Conservation (phyloP, 2,797 vertebrate species). For the Carapus acus region DNA sequence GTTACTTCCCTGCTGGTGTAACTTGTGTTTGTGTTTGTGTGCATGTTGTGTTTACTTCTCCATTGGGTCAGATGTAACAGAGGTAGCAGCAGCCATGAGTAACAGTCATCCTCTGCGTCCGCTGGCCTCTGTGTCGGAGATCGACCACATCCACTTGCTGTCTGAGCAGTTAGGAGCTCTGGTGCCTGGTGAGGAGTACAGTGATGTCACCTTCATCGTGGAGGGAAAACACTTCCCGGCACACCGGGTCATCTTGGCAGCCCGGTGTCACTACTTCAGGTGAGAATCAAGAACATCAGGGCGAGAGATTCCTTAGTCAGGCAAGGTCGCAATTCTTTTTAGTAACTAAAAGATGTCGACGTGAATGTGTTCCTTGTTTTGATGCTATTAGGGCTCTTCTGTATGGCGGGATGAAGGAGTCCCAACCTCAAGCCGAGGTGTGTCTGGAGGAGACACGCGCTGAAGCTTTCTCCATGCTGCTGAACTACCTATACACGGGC, state of each 20-base stretch:
- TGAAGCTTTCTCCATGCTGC: constrained; percentile 93
- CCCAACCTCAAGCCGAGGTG: constrained; percentile 92
- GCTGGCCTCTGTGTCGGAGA: constrained; percentile 88
- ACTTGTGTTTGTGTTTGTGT: neutral
- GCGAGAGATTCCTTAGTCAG: too few relatives aligned
- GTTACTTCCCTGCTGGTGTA: too few relatives aligned
- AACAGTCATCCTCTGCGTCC: constrained; percentile 92
- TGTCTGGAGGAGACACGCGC: constrained; percentile 87
- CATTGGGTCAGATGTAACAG: constrained; percentile 42
- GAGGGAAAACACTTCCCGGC: constrained; percentile 93
- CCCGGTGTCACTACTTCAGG: constrained; percentile 97
- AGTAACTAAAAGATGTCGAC: too few relatives aligned
- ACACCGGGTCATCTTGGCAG: constrained; percentile 93
- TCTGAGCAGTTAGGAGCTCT: constrained; percentile 93
- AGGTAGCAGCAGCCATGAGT: constrained; percentile 76
- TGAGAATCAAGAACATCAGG: constrained; percentile 42
- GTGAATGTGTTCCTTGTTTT: neutral
- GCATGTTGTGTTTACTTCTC: neutral
- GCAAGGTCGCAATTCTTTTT: too few relatives aligned
- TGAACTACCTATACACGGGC: constrained; percentile 95
- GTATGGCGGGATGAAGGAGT: constrained; percentile 96
- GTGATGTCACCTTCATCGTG: constrained; percentile 95
- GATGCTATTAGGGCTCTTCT: constrained; percentile 78
- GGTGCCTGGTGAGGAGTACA: constrained; percentile 91
- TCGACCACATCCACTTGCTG: constrained; percentile 95